phyloP scores from a whole-genome alignment of 2,797 vertebrate genomes.

The Merluccius polli region DNA sequence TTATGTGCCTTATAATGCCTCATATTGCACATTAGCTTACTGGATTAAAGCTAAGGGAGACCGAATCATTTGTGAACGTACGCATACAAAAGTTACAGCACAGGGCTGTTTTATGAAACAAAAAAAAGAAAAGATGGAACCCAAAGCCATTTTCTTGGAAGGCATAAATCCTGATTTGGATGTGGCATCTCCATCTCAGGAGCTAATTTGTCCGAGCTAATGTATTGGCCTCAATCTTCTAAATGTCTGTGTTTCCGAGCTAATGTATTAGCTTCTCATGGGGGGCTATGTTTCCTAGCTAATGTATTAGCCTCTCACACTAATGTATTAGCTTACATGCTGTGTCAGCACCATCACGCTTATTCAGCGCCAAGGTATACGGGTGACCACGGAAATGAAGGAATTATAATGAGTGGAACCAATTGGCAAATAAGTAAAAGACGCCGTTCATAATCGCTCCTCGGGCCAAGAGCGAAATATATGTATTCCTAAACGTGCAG shows the following conservation, averaged over 20 bases:
- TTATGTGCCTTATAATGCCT: conserved; percentile 59
- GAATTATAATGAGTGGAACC: not conserved
- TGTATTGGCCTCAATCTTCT: not conserved
- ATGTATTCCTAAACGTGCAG: conserved; percentile 50
- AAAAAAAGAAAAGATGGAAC: not conserved
- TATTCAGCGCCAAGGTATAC: not conserved
- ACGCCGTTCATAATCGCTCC: not conserved
- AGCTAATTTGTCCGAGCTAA: not conserved
- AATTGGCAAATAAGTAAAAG: not conserved
- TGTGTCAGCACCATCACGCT: not conserved
- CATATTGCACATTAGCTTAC: conserved; percentile 47
- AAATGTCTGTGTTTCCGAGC: not conserved
- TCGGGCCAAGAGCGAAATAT: not conserved
- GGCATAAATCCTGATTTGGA: not conserved
- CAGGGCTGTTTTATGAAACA: not conserved
- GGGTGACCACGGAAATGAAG: not conserved
- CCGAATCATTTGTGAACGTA: not conserved
- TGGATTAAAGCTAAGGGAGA: too few species aligned
- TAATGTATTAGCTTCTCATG: not conserved
- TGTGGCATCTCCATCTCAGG: not conserved
- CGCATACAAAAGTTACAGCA: not conserved
- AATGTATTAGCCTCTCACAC: not conserved
- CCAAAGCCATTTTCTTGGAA: not conserved
- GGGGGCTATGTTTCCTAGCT: not conserved
- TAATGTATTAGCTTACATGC: not conserved